Evolutionary conservation across 2,888 invertebrate genomes (phyloP), one percentile per base, ranked within the genome.

Genomic region (Cephus rjabovi): DNA sequence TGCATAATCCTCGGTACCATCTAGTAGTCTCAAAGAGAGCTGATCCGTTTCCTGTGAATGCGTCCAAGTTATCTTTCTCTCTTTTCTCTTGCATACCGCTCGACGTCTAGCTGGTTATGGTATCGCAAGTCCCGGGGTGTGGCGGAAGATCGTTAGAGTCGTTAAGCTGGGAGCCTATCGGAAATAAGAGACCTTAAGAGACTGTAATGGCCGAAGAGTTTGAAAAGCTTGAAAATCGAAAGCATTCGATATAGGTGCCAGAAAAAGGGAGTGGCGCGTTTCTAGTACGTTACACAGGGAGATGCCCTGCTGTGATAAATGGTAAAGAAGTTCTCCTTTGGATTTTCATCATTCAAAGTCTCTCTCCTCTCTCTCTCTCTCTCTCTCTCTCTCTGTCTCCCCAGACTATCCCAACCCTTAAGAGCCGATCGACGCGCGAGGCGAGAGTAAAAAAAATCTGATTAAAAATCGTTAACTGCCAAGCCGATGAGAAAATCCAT

Each of bases 181-280:
- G 56, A 56, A 56, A 56, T 56, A 56, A 56, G 56, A 56, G 56
- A 56, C 56, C 56, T 15, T 56, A 56, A 56, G 56, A 56, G 56
- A 56, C 56, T 23, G 56, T 56, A 71, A 71, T 33, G 34, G 71
- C 31, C 31, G 34, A 71, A 31, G 34, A 71, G 12, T 34, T 71
- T 71, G 71, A 71, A 71, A 31, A 71, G 33, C 33, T 34, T 34
- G 34, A 71, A 71, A 71, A 71, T 71, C 71, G 71, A 34, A 71
- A 71, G 71, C 34, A 34, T 81, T 78, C 77, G 74, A 77, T 69
- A 77, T 73, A 86, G 83, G 83, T 87, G 85, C 87, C 86, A 84
- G 88, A 87, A 86, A 85, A 84, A 84, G 83, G 87, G 86, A 85
- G 87, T 83, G 87, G 86, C 71, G 71, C 31, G 71, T 80, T 81